A percentile compares a stretch with the other conserved stretches of the same genome.
Evolutionary conservation across 2,888 invertebrate species (phyloP).

Genomic region (Monopis laevigella): DNA sequence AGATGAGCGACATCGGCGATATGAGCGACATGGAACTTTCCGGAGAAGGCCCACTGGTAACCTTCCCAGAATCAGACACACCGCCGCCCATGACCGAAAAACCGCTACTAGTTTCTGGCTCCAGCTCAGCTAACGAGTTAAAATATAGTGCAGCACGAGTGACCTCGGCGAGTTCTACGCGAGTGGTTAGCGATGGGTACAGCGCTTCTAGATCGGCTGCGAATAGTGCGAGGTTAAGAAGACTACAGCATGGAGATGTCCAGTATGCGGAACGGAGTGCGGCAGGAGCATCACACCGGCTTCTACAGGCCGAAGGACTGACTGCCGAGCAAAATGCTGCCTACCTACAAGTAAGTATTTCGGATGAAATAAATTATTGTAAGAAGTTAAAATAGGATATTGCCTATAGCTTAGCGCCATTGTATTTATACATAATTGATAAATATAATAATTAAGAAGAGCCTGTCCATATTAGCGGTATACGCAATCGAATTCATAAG

Average conservation of each 20-base stretch:
- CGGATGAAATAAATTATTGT: too few relatives aligned
- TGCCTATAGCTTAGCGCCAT: too few relatives aligned
- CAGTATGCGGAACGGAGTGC: slow-evolving; percentile 84
- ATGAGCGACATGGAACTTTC: slow-evolving; percentile 59
- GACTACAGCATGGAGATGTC: slow-evolving; percentile 82
- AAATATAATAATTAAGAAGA: too few relatives aligned
- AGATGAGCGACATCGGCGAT: slow-evolving; percentile 57
- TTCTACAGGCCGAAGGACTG: slow-evolving; percentile 85
- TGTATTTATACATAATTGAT: too few relatives aligned
- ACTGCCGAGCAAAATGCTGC: slow-evolving; percentile 88
- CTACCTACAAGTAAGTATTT: slow-evolving; percentile 78
- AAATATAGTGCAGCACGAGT: slow-evolving; percentile 87
- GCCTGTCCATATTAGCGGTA: too few relatives aligned
- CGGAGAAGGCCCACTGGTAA: slow-evolving; percentile 75
- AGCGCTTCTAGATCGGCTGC: slow-evolving; percentile 73
- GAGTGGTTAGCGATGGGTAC: slow-evolving; percentile 83
- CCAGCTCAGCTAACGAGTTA: slow-evolving; percentile 70
- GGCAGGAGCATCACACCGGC: slow-evolving; percentile 79
- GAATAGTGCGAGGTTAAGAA: slow-evolving; percentile 54
- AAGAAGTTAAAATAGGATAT: too few relatives aligned
- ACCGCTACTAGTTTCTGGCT: slow-evolving; percentile 47
- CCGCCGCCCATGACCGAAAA: slow-evolving; percentile 66
- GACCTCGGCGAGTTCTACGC: slow-evolving; percentile 76
- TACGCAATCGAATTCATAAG: too few relatives aligned
- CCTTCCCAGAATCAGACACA: slow-evolving; percentile 83